These are phyloP conservation scores for Prionace glauca DNA, from an alignment of 2,797 vertebrate species.

Conservation along the genomic window DNA sequence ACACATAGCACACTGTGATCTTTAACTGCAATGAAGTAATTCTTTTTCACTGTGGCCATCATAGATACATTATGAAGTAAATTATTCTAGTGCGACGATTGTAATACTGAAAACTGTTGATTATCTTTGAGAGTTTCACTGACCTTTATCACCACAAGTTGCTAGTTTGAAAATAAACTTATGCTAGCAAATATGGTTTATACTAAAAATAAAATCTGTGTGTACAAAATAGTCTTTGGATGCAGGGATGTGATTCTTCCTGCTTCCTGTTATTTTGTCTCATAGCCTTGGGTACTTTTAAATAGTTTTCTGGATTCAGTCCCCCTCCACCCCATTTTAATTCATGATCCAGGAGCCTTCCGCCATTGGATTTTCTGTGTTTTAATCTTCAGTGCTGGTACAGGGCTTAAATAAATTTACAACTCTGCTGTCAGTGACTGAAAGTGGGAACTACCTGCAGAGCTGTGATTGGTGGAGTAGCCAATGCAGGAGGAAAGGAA, in stretches of 20 bases:
- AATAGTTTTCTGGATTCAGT: no score
- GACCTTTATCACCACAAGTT: not conserved
- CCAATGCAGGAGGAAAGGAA: not conserved
- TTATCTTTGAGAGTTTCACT: not conserved
- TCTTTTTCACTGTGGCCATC: not conserved
- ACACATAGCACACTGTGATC: not conserved
- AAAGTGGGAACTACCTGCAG: not conserved
- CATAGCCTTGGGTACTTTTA: no score
- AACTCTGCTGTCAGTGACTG: not conserved
- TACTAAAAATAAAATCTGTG: not conserved
- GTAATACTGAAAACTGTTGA: not conserved
- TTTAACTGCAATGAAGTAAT: not conserved
- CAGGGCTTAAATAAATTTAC: not conserved
- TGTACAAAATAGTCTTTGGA: not conserved
- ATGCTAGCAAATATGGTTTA: not conserved
- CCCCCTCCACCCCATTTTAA: no score
- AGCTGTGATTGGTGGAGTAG: not conserved
- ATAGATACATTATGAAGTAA: not conserved
- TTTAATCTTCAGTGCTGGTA: no score
- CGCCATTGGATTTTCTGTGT: no score
- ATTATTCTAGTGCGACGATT: not conserved
- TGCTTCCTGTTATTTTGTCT: no score
- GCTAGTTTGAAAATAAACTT: not conserved
- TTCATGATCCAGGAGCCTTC: no score
- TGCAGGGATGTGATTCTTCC: no score